A percentile compares a stretch with the other conserved stretches of the same genome.
phyloP scores from a whole-genome alignment of 35 echinoderm and acorn worm species.

The Eucidaris tribuloides region DNA sequence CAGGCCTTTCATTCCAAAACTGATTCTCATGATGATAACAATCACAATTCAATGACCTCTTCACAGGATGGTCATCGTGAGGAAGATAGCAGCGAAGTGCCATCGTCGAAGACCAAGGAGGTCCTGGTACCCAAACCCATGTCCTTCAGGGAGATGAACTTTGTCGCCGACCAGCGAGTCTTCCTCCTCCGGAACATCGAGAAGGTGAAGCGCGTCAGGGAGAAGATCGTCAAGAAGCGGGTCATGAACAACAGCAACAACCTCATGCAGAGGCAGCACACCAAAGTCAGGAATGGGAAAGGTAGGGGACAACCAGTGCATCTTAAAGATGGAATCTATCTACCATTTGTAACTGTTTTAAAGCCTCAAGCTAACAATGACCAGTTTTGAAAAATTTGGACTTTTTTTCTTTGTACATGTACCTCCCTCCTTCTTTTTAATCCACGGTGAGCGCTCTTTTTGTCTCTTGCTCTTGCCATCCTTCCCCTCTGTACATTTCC shows the following conservation, averaged over 20 bases:
- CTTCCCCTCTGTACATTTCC: too few species aligned
- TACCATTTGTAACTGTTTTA: too few species aligned
- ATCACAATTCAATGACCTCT: too few species aligned
- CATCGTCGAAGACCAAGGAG: background rate
- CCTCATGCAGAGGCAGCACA: conserved; percentile 17
- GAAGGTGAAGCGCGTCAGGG: conserved; percentile 82
- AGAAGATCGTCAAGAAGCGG: conserved; percentile 41
- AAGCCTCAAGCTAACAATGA: too few species aligned
- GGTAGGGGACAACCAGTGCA: background rate
- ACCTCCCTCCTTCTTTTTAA: too few species aligned
- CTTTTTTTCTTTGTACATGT: too few species aligned
- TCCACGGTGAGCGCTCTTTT: too few species aligned
- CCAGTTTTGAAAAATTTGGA: too few species aligned
- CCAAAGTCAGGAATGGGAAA: conserved; percentile 21
- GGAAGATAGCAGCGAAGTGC: background rate
- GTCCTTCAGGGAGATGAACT: conserved; percentile 92
- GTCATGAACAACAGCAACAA: conserved; percentile 31
- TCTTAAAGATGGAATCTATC: too few species aligned
- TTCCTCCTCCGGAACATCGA: conserved; percentile 94
- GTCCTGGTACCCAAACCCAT: conserved; percentile 80
- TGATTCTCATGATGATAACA: too few species aligned
- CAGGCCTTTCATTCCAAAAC: too few species aligned
- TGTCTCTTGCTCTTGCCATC: too few species aligned
- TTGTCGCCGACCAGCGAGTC: conserved; percentile 64
- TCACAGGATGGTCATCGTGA: background rate